These are phyloP conservation scores for Silurus glanis DNA, from an alignment of 2,113 vertebrate species.

Conservation along the genomic window DNA sequence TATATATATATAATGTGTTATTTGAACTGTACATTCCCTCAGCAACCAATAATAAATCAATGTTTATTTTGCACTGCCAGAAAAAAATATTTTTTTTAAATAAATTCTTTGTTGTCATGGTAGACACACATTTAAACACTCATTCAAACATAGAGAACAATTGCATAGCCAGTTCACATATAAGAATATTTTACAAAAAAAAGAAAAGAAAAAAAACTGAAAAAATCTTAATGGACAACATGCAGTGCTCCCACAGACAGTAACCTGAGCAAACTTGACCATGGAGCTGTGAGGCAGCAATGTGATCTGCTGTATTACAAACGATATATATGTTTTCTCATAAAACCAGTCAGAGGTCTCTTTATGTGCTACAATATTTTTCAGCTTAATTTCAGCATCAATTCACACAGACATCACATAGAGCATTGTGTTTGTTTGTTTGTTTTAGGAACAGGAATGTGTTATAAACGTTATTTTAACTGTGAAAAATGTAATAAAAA, in stretches of 20 bases:
- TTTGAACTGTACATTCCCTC: not conserved
- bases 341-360: not conserved
- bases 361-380: not conserved
- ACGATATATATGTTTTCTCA: not conserved
- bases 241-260: not conserved
- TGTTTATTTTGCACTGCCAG: too few relatives aligned
- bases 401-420: not conserved
- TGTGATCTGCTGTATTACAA: not conserved
- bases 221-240: not conserved
- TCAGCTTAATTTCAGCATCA: not conserved
- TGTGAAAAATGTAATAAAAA: not conserved
- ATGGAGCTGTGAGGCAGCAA: not conserved
- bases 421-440: not conserved
- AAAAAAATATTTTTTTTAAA: not conserved
- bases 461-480: not conserved
- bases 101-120: not conserved
- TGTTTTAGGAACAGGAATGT: not conserved
- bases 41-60: not conserved
- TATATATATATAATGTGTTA: not conserved
- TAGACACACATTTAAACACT: not conserved
- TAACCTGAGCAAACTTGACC: not conserved
- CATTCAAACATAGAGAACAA: not conserved
- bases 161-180: not conserved
- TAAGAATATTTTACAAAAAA: not conserved
- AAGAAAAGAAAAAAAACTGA: not conserved